Conservation (phyloP, 2,888 invertebrate genomes). For the Atethmia centrago region DNA sequence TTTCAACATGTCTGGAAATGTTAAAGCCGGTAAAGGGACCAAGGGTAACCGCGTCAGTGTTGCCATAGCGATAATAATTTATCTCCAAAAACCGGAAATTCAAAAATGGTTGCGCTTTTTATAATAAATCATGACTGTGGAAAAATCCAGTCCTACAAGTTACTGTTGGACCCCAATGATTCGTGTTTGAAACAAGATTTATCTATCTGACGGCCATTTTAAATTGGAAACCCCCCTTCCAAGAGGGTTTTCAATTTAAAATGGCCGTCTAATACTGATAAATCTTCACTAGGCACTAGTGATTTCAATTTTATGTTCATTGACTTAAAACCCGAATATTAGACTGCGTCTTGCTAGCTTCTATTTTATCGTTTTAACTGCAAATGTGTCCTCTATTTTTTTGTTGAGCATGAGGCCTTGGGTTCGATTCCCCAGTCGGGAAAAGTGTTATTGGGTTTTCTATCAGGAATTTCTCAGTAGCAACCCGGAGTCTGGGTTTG, state of each 20-base stretch:
- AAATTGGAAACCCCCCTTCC: constrained; percentile 52
- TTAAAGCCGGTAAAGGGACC: constrained; percentile 37
- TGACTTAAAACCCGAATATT: constrained; percentile 20
- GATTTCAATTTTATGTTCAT: constrained; percentile 41
- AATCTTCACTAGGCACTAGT: constrained; percentile 47
- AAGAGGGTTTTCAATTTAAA: too few species aligned
- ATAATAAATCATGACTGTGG: constrained; percentile 42
- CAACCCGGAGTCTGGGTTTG: background rate
- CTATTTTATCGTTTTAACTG: constrained; percentile 26
- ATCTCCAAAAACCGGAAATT: constrained; percentile 22
- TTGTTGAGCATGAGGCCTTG: background rate
- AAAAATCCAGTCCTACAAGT: constrained; percentile 31
- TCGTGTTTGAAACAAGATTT: constrained; percentile 48
- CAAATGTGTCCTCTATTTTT: background rate
- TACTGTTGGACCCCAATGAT: constrained; percentile 28
- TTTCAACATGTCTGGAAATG: constrained; percentile 60
- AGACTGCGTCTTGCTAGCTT: background rate
- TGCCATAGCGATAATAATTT: constrained; percentile 29
- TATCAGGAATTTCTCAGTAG: background rate
- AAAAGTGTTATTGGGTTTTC: background rate
- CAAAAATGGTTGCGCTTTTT: constrained; percentile 42
- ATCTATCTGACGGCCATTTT: constrained; percentile 47
- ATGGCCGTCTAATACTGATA: too few species aligned
- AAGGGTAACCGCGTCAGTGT: constrained; percentile 26
- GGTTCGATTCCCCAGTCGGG: too few species aligned